Conservation (phyloP, 2,888 invertebrate species). For the Amphipyra berbera region DNA sequence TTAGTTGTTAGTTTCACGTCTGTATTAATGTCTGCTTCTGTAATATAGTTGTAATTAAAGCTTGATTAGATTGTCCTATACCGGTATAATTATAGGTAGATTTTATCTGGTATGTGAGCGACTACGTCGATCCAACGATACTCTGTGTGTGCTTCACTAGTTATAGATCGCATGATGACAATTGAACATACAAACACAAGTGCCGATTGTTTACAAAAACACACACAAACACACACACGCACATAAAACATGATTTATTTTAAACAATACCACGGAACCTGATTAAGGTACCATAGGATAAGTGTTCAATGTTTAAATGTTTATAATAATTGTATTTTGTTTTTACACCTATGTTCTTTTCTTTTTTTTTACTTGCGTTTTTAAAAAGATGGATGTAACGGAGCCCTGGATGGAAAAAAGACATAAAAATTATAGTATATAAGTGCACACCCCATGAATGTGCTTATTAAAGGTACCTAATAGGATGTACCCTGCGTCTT, state of each 20-base stretch:
- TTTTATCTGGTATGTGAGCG: constrained; percentile 88
- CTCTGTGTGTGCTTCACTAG: constrained; percentile 86
- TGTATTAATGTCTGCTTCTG: constrained; percentile 72
- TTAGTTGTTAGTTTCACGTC: constrained; percentile 46
- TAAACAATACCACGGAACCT: constrained; percentile 55
- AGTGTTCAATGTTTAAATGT: constrained; percentile 79
- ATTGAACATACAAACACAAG: constrained; percentile 71
- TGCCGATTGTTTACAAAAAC: constrained; percentile 61
- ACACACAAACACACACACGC: constrained; percentile 72
- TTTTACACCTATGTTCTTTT: constrained; percentile 56
- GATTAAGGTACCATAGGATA: constrained; percentile 62
- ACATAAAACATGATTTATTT: constrained; percentile 64
- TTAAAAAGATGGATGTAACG: constrained; percentile 72
- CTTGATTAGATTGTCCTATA: constrained; percentile 64
- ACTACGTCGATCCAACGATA: constrained; percentile 74
- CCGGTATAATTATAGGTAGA: constrained; percentile 58
- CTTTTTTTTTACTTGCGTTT: constrained; percentile 67
- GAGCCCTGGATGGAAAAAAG: constrained; percentile 84
- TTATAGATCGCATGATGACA: constrained; percentile 79
- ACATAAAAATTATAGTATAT: constrained; percentile 74
- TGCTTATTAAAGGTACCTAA: constrained; percentile 84
- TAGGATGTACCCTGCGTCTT: constrained; percentile 82
- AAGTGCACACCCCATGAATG: constrained; percentile 89
- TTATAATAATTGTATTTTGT: constrained; percentile 68
- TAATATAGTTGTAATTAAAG: constrained; percentile 70